Conservation (phyloP, 2,888 invertebrate species). For the Mycalesis mineus region DNA sequence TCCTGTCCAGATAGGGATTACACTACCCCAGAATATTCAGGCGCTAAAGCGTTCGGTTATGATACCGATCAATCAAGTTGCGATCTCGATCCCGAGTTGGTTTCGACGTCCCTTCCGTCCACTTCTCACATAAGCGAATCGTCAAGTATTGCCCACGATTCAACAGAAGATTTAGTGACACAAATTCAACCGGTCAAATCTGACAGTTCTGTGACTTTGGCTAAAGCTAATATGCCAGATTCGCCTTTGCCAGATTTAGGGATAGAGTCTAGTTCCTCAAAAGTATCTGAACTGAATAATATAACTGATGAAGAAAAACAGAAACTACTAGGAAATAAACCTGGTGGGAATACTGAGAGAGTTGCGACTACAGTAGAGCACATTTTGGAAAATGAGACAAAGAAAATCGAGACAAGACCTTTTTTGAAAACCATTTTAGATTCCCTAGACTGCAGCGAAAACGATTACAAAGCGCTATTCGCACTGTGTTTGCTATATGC, state of each 20-base stretch:
- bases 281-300: slow-evolving; percentile 80
- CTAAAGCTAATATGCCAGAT: slow-evolving; percentile 67
- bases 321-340: slow-evolving; percentile 60
- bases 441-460: slow-evolving; percentile 92
- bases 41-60: slow-evolving; percentile 57
- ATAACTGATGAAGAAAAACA: slow-evolving; percentile 97
- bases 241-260: slow-evolving; percentile 72
- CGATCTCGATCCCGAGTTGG: slow-evolving; percentile 71
- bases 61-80: slow-evolving; percentile 74
- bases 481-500: slow-evolving; percentile 95
- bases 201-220: slow-evolving; percentile 25
- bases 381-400: slow-evolving; percentile 56
- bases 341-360: slow-evolving; percentile 43
- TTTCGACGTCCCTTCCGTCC: slow-evolving; percentile 71
- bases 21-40: slow-evolving; percentile 65
- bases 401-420: slow-evolving; percentile 80
- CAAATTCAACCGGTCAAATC: slow-evolving; percentile 48
- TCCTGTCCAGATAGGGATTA: slow-evolving; percentile 66
- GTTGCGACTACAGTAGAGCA: slow-evolving; percentile 49
- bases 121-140: slow-evolving; percentile 74
- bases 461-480: slow-evolving; percentile 96
- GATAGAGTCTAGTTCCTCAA: slow-evolving; percentile 60
- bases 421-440: slow-evolving; percentile 94
- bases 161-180: slow-evolving; percentile 69
- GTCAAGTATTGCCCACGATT: slow-evolving; percentile 69